phyloP scores from a whole-genome alignment of 2,113 vertebrate genomes.

The Coryphaenoides rupestris region DNA sequence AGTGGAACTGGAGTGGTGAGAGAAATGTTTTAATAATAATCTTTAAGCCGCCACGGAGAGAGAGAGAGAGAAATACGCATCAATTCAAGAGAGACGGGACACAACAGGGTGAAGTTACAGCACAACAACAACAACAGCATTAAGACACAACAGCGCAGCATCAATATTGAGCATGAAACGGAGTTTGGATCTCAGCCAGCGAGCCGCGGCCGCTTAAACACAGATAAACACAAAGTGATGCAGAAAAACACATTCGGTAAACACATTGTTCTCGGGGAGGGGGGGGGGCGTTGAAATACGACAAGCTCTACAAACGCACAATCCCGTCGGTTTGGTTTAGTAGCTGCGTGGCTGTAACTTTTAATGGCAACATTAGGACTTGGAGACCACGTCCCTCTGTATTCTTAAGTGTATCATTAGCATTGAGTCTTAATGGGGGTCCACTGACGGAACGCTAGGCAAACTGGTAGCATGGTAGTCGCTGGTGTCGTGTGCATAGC shows the following conservation, averaged over 20 bases:
- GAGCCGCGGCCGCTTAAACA: slow-evolving; percentile 27
- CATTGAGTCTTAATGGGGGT: slow-evolving; percentile 8
- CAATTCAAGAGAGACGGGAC: neutral
- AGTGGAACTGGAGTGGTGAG: too few species aligned
- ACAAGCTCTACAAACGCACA: too few species aligned
- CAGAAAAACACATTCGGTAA: slow-evolving; percentile 21
- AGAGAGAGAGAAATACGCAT: neutral
- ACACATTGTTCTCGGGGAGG: slow-evolving; percentile 25
- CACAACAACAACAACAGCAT: too few species aligned
- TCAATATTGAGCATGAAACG: slow-evolving; percentile 46
- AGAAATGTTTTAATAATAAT: too few species aligned
- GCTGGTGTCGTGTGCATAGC: too few species aligned
- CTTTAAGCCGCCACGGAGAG: neutral
- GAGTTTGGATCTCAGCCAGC: slow-evolving; percentile 40
- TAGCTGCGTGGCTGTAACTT: too few species aligned
- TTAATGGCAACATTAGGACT: too few species aligned
- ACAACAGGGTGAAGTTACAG: too few species aligned
- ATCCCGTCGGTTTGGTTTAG: too few species aligned
- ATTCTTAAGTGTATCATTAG: neutral
- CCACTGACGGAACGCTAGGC: slow-evolving; percentile 19
- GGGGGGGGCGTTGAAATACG: too few species aligned
- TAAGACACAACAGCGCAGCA: too few species aligned
- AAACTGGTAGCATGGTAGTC: neutral
- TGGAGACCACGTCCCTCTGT: too few species aligned
- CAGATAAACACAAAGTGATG: slow-evolving; percentile 41